Conservation (phyloP, 1,140 invertebrate genomes). For the Drosophila bocqueti region DNA sequence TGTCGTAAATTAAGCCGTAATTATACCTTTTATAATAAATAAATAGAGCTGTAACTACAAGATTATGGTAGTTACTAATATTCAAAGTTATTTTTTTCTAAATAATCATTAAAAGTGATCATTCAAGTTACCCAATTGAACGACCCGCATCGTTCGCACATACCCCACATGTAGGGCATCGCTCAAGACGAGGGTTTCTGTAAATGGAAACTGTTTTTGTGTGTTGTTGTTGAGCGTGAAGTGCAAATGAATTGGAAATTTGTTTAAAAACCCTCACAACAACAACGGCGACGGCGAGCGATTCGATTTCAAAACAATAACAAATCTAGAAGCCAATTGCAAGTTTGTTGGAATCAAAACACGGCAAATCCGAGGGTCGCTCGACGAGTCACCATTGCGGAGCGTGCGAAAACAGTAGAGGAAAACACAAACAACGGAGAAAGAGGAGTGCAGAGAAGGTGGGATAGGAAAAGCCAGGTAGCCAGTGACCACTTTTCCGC, state of each 20-base stretch:
- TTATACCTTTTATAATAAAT: neutral
- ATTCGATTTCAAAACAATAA: slow-evolving; percentile 49
- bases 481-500: slow-evolving; percentile 15
- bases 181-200: slow-evolving; percentile 71
- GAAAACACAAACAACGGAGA: slow-evolving; percentile 47
- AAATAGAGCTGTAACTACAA: no score
- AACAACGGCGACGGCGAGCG: slow-evolving; percentile 39
- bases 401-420: slow-evolving; percentile 51
- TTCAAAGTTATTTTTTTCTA: neutral
- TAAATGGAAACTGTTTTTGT: slow-evolving; percentile 77
- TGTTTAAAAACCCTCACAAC: slow-evolving; percentile 45
- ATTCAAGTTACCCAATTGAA: neutral
- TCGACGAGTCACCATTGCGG: slow-evolving; percentile 4
- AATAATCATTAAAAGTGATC: neutral
- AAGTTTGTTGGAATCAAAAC: slow-evolving; percentile 4
- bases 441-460: slow-evolving; percentile 21
- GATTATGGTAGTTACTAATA: neutral
- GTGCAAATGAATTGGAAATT: slow-evolving; percentile 77
- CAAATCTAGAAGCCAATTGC: slow-evolving; percentile 9
- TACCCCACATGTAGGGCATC: slow-evolving; percentile 33
- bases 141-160: neutral
- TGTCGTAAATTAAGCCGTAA: neutral
- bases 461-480: slow-evolving; percentile 14
- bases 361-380: neutral
- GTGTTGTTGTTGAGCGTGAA: slow-evolving; percentile 79